Evolutionary conservation across 2,888 invertebrate species (phyloP).

Genomic region (Mesodorylaimus sp.): DNA sequence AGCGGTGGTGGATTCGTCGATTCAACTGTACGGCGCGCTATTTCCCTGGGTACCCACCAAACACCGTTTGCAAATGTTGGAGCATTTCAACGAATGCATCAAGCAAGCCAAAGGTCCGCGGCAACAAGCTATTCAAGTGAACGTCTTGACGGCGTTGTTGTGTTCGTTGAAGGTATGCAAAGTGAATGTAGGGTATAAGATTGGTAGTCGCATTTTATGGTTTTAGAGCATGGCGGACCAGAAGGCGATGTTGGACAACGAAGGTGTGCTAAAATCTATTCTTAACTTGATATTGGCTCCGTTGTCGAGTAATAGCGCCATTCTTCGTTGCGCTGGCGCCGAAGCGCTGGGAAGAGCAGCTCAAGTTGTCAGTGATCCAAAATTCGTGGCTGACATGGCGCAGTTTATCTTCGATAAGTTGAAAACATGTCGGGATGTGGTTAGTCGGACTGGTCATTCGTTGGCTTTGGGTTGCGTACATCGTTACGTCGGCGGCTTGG

Average conservation of each 20-base stretch:
- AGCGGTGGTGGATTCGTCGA: conserved; percentile 84
- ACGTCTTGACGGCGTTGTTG: conserved; percentile 78
- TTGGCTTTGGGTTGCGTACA: conserved; percentile 88
- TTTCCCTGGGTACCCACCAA: conserved; percentile 86
- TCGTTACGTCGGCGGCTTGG: conserved; percentile 82
- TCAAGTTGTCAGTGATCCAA: conserved; percentile 64
- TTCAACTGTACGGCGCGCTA: conserved; percentile 72
- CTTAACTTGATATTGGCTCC: conserved; percentile 25
- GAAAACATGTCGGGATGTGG: conserved; percentile 66
- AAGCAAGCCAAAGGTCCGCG: conserved; percentile 67
- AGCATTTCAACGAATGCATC: conserved; percentile 87
- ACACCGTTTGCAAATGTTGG: conserved; percentile 87
- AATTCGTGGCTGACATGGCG: conserved; percentile 69
- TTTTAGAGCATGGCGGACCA: conserved; percentile 15
- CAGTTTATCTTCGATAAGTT: conserved; percentile 71
- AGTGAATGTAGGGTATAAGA: not conserved
- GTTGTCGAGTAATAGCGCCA: conserved; percentile 35
- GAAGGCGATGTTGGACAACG: conserved; percentile 15
- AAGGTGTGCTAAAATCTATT: not conserved
- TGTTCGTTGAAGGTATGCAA: conserved; percentile 52
- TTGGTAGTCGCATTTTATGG: not conserved
- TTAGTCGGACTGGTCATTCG: conserved; percentile 62
- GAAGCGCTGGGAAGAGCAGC: conserved; percentile 83
- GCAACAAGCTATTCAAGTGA: conserved; percentile 86
- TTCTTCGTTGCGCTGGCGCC: conserved; percentile 74